phyloP scores from a whole-genome alignment of 2,888 invertebrate species.

The Branchipolynoe longqiensis region DNA sequence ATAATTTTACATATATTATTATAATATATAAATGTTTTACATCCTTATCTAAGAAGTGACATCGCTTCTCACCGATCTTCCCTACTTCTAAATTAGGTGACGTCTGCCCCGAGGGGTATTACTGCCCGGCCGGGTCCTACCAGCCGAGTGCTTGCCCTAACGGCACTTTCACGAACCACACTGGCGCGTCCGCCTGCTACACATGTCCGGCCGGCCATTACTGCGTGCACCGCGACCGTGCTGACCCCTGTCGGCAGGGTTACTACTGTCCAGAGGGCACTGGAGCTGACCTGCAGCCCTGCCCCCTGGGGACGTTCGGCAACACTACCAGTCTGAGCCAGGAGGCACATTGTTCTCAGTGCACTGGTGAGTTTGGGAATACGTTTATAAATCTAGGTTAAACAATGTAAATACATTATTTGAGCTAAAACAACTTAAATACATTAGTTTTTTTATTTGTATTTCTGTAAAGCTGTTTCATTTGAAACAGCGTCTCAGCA shows the following conservation, averaged over 20 bases:
- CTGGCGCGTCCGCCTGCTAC: slow-evolving; percentile 75
- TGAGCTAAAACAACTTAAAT: too few relatives aligned
- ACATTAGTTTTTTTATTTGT: too few relatives aligned
- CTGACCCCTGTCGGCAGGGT: slow-evolving; percentile 77
- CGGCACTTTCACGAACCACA: slow-evolving; percentile 79
- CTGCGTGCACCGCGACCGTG: slow-evolving; percentile 77
- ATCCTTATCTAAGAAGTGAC: too few relatives aligned
- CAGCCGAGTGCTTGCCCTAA: slow-evolving; percentile 74
- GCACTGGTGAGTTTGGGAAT: slow-evolving; percentile 79
- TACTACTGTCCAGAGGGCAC: slow-evolving; percentile 79
- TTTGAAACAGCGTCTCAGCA: too few relatives aligned
- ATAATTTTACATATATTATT: too few relatives aligned
- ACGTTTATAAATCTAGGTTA: too few relatives aligned
- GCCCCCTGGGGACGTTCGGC: slow-evolving; percentile 78
- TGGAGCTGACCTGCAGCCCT: slow-evolving; percentile 76
- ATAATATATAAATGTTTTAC: too few relatives aligned
- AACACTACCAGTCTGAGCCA: slow-evolving; percentile 74
- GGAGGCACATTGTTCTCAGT: slow-evolving; percentile 75
- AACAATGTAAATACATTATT: too few relatives aligned
- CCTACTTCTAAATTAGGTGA: slow-evolving; percentile 69
- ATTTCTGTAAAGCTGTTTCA: too few relatives aligned
- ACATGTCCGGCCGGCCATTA: slow-evolving; percentile 78
- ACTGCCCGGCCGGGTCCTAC: slow-evolving; percentile 74
- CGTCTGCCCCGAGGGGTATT: slow-evolving; percentile 77
- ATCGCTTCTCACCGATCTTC: neutral